These are phyloP conservation scores for Corythaixoides concolor DNA, from an alignment of 2,113 vertebrate genomes.

Conservation along the genomic window DNA sequence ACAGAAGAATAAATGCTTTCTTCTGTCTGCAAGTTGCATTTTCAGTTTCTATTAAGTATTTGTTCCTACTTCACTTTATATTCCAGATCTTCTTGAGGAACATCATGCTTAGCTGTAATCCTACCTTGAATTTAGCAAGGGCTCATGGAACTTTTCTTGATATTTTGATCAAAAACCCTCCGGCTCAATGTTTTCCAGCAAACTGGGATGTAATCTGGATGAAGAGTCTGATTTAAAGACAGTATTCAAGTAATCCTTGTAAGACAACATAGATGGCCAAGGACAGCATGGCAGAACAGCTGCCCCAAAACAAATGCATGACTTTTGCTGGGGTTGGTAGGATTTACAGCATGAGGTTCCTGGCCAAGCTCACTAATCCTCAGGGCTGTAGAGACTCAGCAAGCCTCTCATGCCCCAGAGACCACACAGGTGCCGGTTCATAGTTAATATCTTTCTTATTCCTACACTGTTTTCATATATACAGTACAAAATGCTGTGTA, in stretches of 20 bases:
- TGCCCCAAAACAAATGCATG: background rate
- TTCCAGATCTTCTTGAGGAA: background rate
- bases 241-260: background rate
- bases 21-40: background rate
- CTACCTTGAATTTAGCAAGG: background rate
- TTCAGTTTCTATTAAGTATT: background rate
- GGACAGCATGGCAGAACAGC: background rate
- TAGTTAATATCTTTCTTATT: background rate
- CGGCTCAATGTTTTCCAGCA: background rate
- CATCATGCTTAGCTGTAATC: background rate
- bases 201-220: background rate
- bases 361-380: background rate
- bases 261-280: background rate
- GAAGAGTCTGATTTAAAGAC: background rate
- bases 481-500: background rate
- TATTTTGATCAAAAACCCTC: background rate
- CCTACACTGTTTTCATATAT: background rate
- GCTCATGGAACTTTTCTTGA: background rate
- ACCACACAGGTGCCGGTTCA: accelerated
- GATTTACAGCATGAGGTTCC: background rate
- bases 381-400: background rate
- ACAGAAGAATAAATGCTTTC: background rate
- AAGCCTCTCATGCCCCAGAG: background rate
- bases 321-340: background rate
- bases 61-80: background rate